Conservation (phyloP, 2,113 vertebrate species). For the Cinclus mexicanus region DNA sequence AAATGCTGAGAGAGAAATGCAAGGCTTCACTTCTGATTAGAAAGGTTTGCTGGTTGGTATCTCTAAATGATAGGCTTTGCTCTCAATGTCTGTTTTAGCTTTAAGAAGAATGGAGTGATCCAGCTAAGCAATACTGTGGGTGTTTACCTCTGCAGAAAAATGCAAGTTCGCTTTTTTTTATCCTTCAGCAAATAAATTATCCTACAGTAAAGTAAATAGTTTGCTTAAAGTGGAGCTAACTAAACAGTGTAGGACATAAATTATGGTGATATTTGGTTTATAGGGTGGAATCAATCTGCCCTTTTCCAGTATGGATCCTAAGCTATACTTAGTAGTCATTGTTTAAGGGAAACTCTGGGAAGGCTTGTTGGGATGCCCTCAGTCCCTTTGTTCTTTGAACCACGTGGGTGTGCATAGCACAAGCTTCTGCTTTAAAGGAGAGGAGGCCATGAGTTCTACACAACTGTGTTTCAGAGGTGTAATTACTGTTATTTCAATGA, state of each 20-base stretch:
- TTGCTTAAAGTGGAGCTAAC: not conserved
- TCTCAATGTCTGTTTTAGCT: not conserved
- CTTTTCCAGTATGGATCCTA: not conserved
- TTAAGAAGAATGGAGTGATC: not conserved
- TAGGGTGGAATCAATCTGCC: not conserved
- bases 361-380: not conserved
- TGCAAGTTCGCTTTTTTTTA: not conserved
- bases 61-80: not conserved
- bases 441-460: not conserved
- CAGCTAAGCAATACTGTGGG: not conserved
- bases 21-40: not conserved
- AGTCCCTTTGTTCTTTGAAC: not conserved
- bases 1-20: not conserved
- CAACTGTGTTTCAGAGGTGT: not conserved
- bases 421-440: not conserved
- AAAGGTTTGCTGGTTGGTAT: not conserved
- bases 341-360: not conserved
- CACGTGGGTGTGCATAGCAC: not conserved
- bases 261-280: not conserved
- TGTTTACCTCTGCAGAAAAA: not conserved
- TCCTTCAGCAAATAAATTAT: not conserved
- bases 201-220: not conserved
- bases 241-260: not conserved
- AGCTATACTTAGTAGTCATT: not conserved
- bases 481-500: not conserved